A percentile compares a stretch with the other conserved stretches of the same genome.
phyloP scores from a whole-genome alignment of 2,113 vertebrate species.

The Bungarus multicinctus region DNA sequence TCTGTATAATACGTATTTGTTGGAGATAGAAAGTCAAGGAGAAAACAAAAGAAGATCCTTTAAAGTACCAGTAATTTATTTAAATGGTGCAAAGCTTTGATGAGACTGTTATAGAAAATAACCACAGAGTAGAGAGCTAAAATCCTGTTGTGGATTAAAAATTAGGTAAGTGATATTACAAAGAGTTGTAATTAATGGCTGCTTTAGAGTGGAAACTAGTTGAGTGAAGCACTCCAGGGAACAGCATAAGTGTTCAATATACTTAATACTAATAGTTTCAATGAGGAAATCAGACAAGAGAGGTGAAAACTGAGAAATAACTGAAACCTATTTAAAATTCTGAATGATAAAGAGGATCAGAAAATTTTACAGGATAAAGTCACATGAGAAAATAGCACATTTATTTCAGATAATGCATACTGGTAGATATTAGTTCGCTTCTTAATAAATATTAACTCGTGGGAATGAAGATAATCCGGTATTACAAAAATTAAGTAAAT shows the following conservation, averaged over 20 bases:
- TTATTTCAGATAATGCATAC: conserved; percentile 3
- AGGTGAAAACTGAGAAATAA: conserved; percentile 31
- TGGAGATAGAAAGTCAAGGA: conserved; percentile 34
- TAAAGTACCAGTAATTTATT: conserved; percentile 28
- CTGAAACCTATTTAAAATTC: conserved; percentile 17
- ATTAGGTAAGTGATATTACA: conserved; percentile 55
- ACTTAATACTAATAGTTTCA: conserved; percentile 52
- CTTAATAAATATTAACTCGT: background rate
- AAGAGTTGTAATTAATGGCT: conserved; percentile 55
- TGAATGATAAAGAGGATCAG: conserved; percentile 25
- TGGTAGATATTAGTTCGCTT: conserved; percentile 7
- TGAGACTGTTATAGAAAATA: conserved; percentile 58
- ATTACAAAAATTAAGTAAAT: background rate
- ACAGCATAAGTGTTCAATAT: conserved; percentile 56
- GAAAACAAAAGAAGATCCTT: conserved; percentile 11
- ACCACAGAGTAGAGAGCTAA: conserved; percentile 44
- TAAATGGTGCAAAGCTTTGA: conserved; percentile 45
- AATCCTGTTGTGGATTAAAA: conserved; percentile 62
- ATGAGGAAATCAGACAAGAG: conserved; percentile 20
- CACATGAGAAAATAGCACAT: background rate
- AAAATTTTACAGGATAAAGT: conserved; percentile 12
- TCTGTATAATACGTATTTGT: conserved; percentile 22
- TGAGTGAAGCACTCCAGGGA: conserved; percentile 49
- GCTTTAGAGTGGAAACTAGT: conserved; percentile 41
- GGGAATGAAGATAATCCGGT: conserved; percentile 5